A percentile compares a stretch with the other conserved stretches of the same genome.
Conservation (phyloP, 2,113 vertebrate species). For the Oophaga pumilio region DNA sequence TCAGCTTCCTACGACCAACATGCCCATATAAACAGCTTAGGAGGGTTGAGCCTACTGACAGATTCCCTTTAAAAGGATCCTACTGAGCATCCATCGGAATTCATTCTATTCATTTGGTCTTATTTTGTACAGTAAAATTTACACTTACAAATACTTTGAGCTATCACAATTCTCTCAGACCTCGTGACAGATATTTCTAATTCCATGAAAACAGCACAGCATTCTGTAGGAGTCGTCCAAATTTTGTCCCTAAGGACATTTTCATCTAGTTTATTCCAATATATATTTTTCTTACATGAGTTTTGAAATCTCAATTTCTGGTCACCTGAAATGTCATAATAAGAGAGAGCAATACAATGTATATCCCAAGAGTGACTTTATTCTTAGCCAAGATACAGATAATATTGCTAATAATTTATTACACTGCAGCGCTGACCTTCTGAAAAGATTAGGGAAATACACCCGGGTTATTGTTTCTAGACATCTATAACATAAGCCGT, state of each 20-base stretch:
- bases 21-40: no score
- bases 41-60: no score
- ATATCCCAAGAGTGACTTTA: constrained; percentile 38
- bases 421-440: constrained; percentile 58
- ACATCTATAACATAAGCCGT: neutral
- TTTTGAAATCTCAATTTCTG: constrained; percentile 57
- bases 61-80: no score
- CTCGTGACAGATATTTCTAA: constrained; percentile 8
- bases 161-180: constrained; percentile 3
- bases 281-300: constrained; percentile 48
- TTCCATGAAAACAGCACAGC: neutral
- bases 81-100: no score
- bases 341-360: constrained; percentile 60
- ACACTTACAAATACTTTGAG: neutral
- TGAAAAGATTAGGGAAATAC: constrained; percentile 59
- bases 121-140: constrained; percentile 17
- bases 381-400: constrained; percentile 49
- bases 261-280: constrained; percentile 55
- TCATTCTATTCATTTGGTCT: neutral
- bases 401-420: constrained; percentile 63
- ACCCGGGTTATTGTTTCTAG: constrained; percentile 20
- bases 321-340: constrained; percentile 55
- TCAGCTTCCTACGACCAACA: no score
- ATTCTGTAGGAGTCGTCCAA: constrained; percentile 28
- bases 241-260: constrained; percentile 40